Conservation (phyloP, 2,113 vertebrate genomes). For the Hylia prasina region DNA sequence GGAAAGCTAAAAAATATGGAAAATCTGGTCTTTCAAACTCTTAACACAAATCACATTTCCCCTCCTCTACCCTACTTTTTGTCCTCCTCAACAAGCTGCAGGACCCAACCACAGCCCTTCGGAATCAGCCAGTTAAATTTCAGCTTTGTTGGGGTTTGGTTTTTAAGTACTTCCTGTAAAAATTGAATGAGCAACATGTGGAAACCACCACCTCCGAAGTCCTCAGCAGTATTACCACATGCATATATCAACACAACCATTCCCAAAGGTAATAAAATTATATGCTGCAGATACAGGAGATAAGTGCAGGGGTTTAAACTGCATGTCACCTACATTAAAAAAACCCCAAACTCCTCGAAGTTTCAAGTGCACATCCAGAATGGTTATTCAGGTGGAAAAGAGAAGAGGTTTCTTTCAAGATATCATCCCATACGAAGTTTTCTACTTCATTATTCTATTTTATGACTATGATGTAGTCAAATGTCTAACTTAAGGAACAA, state of each 20-base stretch:
- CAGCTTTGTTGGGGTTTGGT: not conserved
- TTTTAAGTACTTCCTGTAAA: not conserved
- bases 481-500: not conserved
- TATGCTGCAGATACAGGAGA: not conserved
- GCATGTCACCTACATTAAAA: not conserved
- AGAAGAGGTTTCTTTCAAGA: not conserved
- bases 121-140: not conserved
- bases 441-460: not conserved
- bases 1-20: not conserved
- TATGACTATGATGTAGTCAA: not conserved
- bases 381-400: not conserved
- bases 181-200: not conserved
- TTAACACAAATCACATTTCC: not conserved
- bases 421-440: not conserved
- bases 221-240: not conserved
- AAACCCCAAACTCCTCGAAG: rapidly evolving
- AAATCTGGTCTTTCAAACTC: not conserved
- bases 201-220: not conserved
- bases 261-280: not conserved
- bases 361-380: not conserved
- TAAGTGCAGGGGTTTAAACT: not conserved
- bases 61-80: not conserved
- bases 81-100: not conserved
- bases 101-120: not conserved
- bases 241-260: not conserved